These are phyloP conservation scores for Apodemus agrarius DNA, from an alignment of 2,797 vertebrate genomes.

Conservation along the genomic window DNA sequence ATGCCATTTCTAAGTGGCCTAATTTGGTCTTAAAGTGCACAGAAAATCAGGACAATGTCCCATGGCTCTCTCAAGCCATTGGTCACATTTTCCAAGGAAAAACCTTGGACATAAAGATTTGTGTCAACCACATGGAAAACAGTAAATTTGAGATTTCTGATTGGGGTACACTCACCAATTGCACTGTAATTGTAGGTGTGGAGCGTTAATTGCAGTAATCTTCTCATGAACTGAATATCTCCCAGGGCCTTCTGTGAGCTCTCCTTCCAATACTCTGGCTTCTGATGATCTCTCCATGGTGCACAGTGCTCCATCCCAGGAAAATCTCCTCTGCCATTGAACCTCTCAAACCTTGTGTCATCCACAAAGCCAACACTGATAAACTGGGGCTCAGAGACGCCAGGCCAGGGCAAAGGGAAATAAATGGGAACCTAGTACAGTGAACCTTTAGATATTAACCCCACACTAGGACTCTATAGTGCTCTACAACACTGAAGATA, in stretches of 20 bases:
- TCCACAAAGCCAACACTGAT: neutral
- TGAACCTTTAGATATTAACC: neutral
- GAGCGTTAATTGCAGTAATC: neutral
- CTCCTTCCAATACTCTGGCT: neutral
- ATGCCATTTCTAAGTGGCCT: neutral
- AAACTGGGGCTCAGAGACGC: neutral
- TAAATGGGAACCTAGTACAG: constrained; percentile 32
- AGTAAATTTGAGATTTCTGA: no score
- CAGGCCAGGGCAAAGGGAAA: neutral
- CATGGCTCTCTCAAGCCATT: neutral
- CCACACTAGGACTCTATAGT: neutral
- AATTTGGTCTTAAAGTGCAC: neutral
- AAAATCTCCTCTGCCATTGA: no score
- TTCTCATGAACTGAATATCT: neutral
- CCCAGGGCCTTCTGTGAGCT: fast-evolving
- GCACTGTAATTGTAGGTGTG: neutral
- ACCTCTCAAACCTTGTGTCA: neutral
- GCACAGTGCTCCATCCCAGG: neutral
- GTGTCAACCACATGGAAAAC: no score
- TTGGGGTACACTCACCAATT: neutral
- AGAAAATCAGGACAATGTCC: neutral
- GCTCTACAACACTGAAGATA: neutral
- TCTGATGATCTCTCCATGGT: neutral
- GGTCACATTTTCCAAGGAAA: neutral
- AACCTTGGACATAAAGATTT: no score